Evolutionary conservation across 1,140 invertebrate genomes (phyloP), one percentile per base, ranked within the genome.

Genomic region (Caenorhabditis inopinata): DNA sequence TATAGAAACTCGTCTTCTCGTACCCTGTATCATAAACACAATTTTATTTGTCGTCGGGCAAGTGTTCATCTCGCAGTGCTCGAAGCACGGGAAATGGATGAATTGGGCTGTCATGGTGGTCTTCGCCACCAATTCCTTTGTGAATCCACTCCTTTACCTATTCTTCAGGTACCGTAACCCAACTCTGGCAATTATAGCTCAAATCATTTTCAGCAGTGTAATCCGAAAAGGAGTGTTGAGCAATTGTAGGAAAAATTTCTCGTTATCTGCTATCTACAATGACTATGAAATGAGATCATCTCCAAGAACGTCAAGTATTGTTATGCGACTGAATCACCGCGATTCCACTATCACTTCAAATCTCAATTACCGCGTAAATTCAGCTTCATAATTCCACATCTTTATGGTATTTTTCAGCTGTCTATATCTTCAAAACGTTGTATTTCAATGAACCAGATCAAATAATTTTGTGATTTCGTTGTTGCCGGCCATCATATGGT

Each of bases 1-100:
- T 46, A 84, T 84, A 45, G 83, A 84, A 73, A 83, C 83, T n/a
- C 68, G 83, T 38, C 79, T 84, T 35, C 75, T 84, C 14, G 73
- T 83, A 48, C 83, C 83, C 6, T 84, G 83, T 58, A 81, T 84
- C 29, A 83, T 84, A 73, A 84, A 84, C 49, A 84, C 83, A 14
- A 38, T 84, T 2, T 42, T 84, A n/a, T 84, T 84, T 53, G 83
- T 84, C 7, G 68, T 84, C 1, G 83, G 83, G n/a, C 82, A 83
- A 77, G 80, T 84, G 16, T 78, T 82, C 18, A 83, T 83, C 29
- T 80, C 81, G 11, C 73, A 83, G 14, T 78, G 82, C 35, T 83
- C 83, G 12, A 76, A 81, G 46, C 78, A 80, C 18, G 83, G 83
- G 47, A 83, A 82, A 78, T 84, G 83, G 83, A 81, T 83, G 35